These are phyloP conservation scores for Pardosa pseudoannulata DNA, from an alignment of 2,888 invertebrate genomes.

Conservation along the genomic window DNA sequence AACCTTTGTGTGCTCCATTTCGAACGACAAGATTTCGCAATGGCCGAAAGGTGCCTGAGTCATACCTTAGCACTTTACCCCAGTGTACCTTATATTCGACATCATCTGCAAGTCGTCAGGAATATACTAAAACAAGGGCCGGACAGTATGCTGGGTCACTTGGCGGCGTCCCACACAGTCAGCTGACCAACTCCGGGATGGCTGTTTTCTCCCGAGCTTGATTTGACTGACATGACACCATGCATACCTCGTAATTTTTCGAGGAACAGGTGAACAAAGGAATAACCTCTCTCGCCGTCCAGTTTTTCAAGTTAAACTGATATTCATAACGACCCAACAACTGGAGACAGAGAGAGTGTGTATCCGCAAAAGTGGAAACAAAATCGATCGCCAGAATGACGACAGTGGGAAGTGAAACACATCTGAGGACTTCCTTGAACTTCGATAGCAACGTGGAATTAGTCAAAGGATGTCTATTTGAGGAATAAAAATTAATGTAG, in stretches of 20 bases:
- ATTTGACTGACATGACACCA: constrained; percentile 35
- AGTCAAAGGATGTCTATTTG: no score
- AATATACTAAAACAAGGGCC: constrained; percentile 79
- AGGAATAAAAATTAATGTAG: no score
- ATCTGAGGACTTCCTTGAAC: no score
- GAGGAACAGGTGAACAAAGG: constrained; percentile 33
- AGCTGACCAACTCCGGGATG: constrained; percentile 51
- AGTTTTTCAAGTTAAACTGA: neutral
- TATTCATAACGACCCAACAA: neutral
- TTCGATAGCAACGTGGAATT: no score
- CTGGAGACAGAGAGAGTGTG: neutral
- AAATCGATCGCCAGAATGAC: no score
- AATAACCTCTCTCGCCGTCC: constrained; percentile 47
- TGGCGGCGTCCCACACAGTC: constrained; percentile 45
- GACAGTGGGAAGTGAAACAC: no score
- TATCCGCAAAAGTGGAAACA: no score
- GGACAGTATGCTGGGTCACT: constrained; percentile 31
- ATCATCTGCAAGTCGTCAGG: constrained; percentile 92
- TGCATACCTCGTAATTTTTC: constrained; percentile 50
- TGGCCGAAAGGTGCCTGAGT: constrained; percentile 89
- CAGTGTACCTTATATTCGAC: constrained; percentile 91
- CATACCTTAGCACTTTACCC: constrained; percentile 87
- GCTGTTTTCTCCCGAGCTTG: constrained; percentile 43
- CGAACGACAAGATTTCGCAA: constrained; percentile 89
- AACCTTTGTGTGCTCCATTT: constrained; percentile 97